These are phyloP conservation scores for Formica selysi DNA, from an alignment of 1,140 invertebrate genomes.

Conservation along the genomic window DNA sequence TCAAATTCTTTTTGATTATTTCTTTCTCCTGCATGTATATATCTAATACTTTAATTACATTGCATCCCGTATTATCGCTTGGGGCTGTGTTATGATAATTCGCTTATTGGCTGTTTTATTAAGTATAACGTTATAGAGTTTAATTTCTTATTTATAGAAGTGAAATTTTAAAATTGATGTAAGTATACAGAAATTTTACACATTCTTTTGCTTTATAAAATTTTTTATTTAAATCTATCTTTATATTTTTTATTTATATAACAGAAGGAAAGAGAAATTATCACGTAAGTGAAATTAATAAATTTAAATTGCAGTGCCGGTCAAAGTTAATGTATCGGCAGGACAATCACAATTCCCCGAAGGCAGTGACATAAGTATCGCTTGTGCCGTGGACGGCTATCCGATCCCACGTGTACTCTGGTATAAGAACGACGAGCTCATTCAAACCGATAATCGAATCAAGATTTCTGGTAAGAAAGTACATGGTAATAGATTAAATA, in stretches of 20 bases:
- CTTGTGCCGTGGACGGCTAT: constrained; percentile 92
- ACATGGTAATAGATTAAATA: no score
- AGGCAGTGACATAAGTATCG: constrained; percentile 90
- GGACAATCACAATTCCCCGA: constrained; percentile 87
- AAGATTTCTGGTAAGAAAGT: constrained; percentile 88
- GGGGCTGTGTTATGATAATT: background rate
- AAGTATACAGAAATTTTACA: background rate
- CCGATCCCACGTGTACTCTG: constrained; percentile 91
- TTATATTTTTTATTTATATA: no score
- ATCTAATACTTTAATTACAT: constrained; percentile 20
- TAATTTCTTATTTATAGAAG: background rate
- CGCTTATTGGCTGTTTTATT: constrained; percentile 35
- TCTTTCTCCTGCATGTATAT: background rate
- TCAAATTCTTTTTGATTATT: background rate
- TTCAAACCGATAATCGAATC: constrained; percentile 87
- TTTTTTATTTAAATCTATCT: background rate
- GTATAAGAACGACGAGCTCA: constrained; percentile 90
- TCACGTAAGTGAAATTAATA: background rate
- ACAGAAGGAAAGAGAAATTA: no score
- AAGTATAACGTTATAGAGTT: background rate
- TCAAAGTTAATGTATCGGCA: constrained; percentile 88
- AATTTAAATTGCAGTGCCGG: constrained; percentile 86
- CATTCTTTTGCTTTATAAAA: background rate
- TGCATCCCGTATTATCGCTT: background rate
- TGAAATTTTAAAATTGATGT: background rate